Evolutionary conservation across 2,888 invertebrate genomes (phyloP).

Genomic region (Zelleria hepariella): DNA sequence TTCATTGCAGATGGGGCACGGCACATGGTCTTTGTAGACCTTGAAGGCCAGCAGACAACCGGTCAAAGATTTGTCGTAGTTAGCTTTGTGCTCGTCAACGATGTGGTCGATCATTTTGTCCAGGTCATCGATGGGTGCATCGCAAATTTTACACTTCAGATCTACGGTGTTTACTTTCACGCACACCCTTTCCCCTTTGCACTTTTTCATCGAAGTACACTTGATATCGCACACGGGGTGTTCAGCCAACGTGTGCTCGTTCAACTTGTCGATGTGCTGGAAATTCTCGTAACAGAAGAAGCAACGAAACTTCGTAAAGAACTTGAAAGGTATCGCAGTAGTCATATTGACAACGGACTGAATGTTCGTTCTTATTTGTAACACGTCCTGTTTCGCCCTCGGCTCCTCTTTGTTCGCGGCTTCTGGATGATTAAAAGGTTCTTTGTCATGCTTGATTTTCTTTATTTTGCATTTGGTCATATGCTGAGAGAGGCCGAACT

Average conservation of each 20-base stretch:
- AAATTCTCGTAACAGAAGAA: constrained; percentile 55
- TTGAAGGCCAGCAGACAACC: constrained; percentile 49
- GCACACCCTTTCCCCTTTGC: constrained; percentile 49
- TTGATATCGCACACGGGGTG: constrained; percentile 52
- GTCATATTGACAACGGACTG: constrained; percentile 56
- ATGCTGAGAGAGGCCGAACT: constrained; percentile 42
- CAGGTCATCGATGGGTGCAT: constrained; percentile 30
- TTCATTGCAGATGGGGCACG: constrained; percentile 45
- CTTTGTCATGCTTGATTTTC: constrained; percentile 10
- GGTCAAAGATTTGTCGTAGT: constrained; percentile 42
- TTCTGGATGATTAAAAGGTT: constrained; percentile 11
- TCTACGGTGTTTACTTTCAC: constrained; percentile 49
- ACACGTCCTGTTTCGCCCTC: constrained; percentile 30
- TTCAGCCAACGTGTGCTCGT: constrained; percentile 36
- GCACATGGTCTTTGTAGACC: constrained; percentile 50
- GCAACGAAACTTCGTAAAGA: constrained; percentile 49
- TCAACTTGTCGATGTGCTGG: constrained; percentile 47
- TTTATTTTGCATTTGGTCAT: constrained; percentile 41
- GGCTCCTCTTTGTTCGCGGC: constrained; percentile 7
- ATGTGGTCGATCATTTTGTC: constrained; percentile 48
- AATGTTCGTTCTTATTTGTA: constrained; percentile 51
- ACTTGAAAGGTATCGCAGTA: constrained; percentile 54
- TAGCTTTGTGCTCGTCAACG: constrained; percentile 39
- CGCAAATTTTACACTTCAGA: constrained; percentile 45
- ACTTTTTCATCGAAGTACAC: constrained; percentile 46